Base-by-base conservation (phyloP, 2,888 invertebrate genomes). In the Tinea pellionella region DNA sequence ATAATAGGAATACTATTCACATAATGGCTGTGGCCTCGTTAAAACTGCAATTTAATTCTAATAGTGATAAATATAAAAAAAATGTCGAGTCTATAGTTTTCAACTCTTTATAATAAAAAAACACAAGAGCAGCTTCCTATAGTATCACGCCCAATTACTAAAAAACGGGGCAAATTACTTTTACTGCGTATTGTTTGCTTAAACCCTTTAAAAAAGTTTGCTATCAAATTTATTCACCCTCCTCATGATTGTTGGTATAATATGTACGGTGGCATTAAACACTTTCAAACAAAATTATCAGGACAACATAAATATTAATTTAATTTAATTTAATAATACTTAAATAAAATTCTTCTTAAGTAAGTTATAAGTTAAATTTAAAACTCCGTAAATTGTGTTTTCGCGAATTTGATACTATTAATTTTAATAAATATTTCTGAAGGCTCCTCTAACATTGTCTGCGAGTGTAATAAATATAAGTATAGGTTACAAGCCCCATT, bases 401-500 rank as follows among this genome's bases (percentile, higher is more conserved):
- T 2, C 6, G 24, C 24, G 24, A 24, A 24, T 24, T 24, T 24
- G 24, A 24, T 24, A 24, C n/a, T n/a, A n/a, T n/a, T n/a, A n/a
- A n/a, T n/a, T n/a, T n/a, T n/a, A n/a, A n/a, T n/a, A 24, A 24
- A 24, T 24, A 6, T 24, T 6, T 3, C 6, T 24, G 24, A 24
- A 24, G 24, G 24, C 2, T 6, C 24, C 24, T 37, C 37, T 37
- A 37, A 37, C 9, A 12, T 37, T 2, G 9, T 6, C 37, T 1
- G 47, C n/a, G 18, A 69, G 67, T 41, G 59, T 57, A n/a, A 37
- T 51, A 13, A 79, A 80, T 80, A 78, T 83, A 86, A 87, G 85
- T 86, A 80, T 86, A 82, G 85, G 86, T 86, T 87, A 86, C 83
- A 87, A 85, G 85, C 84, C 80, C 84, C 84, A 86, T 87, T 85